These are phyloP conservation scores for Limnephilus auricula DNA, from an alignment of 2,888 invertebrate genomes.

Conservation along the genomic window DNA sequence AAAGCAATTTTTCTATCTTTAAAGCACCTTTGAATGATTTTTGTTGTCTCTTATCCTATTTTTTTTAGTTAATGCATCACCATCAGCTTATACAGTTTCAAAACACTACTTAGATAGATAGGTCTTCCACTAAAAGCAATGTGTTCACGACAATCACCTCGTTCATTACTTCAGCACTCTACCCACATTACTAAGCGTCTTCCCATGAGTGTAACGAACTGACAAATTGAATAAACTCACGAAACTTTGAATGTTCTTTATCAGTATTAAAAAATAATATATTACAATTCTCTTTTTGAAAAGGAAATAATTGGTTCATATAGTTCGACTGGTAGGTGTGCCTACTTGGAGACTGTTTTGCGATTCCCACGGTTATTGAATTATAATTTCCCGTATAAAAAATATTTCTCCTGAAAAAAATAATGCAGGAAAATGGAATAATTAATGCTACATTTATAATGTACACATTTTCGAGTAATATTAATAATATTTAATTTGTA, in stretches of 20 bases:
- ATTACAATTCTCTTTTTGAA: background rate
- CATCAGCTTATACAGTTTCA: too few species aligned
- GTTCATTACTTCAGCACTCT: background rate
- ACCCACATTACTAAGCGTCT: slow-evolving; percentile 2
- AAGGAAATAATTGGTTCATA: too few species aligned
- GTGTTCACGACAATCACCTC: background rate
- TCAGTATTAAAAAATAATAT: background rate
- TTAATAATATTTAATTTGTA: too few species aligned
- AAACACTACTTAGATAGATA: background rate
- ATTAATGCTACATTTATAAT: background rate
- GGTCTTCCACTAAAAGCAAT: background rate
- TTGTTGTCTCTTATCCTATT: background rate
- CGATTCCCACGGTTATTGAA: background rate
- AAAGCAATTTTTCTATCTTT: background rate
- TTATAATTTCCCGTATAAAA: too few species aligned
- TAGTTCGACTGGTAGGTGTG: too few species aligned
- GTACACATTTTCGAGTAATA: too few species aligned
- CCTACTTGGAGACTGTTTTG: background rate
- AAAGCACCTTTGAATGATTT: background rate
- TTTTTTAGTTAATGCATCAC: background rate
- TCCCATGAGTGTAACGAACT: background rate
- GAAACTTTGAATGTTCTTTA: background rate
- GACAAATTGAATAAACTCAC: background rate
- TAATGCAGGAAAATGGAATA: background rate
- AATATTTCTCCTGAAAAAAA: background rate